These are phyloP conservation scores for Eciton burchellii DNA, from an alignment of 1,140 invertebrate species.

Conservation along the genomic window DNA sequence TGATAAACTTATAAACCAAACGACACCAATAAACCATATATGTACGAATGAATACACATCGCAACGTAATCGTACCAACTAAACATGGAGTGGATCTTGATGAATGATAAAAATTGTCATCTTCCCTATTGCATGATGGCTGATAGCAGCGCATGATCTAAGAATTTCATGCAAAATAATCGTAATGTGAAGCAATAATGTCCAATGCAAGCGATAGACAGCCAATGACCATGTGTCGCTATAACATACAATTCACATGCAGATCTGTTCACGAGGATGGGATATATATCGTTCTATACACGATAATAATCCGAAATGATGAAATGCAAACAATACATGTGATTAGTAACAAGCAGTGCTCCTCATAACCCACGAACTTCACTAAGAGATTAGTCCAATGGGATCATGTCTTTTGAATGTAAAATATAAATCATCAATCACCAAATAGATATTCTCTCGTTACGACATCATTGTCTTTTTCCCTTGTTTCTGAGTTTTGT, in stretches of 20 bases:
- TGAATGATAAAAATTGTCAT: constrained; percentile 69
- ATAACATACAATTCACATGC: constrained; percentile 64
- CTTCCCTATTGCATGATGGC: constrained; percentile 55
- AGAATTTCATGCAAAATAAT: constrained; percentile 72
- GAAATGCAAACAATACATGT: constrained; percentile 71
- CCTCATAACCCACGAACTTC: constrained; percentile 66
- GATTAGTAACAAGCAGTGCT: constrained; percentile 79
- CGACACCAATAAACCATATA: constrained; percentile 24
- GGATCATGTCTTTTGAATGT: constrained; percentile 66
- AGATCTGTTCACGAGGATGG: constrained; percentile 37
- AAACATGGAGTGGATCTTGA: constrained; percentile 75
- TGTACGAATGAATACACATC: constrained; percentile 72
- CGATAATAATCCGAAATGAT: constrained; percentile 62
- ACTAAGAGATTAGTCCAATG: constrained; percentile 50
- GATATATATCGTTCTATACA: constrained; percentile 48
- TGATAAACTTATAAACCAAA: constrained; percentile 49
- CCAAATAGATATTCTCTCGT: too few species aligned
- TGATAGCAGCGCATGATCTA: constrained; percentile 45
- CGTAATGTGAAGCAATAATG: constrained; percentile 59
- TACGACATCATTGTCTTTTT: background rate
- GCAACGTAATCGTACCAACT: constrained; percentile 78
- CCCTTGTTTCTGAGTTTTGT: background rate
- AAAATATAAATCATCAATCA: constrained; percentile 26
- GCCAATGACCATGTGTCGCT: constrained; percentile 57
- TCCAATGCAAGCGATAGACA: constrained; percentile 72